These are phyloP conservation scores for Euphydryas editha DNA, from an alignment of 2,888 invertebrate genomes.

Conservation along the genomic window DNA sequence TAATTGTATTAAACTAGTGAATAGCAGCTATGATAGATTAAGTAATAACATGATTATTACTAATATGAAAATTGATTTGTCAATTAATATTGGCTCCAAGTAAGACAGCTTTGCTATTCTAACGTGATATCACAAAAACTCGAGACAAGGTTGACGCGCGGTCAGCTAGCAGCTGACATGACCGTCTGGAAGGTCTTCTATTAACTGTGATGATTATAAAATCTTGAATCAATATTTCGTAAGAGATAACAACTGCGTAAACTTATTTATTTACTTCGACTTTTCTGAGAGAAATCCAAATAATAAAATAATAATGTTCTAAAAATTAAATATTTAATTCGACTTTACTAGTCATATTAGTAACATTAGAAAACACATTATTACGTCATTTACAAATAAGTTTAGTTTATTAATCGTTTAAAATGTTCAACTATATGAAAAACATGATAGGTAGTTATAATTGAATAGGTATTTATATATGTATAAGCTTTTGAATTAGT, in stretches of 20 bases:
- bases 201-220: conserved; percentile 15
- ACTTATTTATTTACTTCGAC: not conserved
- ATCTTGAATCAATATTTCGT: conserved; percentile 10
- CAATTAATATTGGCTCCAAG: not conserved
- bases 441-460: too few species aligned
- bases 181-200: conserved; percentile 36
- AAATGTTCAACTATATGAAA: too few species aligned
- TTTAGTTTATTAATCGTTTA: too few species aligned
- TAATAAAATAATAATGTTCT: not conserved
- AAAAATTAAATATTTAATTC: too few species aligned
- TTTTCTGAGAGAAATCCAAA: not conserved
- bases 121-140: conserved; percentile 58
- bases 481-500: not conserved
- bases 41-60: not conserved
- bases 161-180: conserved; percentile 44
- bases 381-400: too few species aligned
- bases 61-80: not conserved
- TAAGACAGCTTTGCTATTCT: conserved; percentile 49
- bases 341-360: too few species aligned
- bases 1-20: too few species aligned
- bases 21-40: too few species aligned
- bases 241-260: not conserved
- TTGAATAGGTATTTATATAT: not conserved
- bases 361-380: too few species aligned
- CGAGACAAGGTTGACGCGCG: conserved; percentile 54